phyloP scores from a whole-genome alignment of 2,888 invertebrate species.

The Axea sp. region DNA sequence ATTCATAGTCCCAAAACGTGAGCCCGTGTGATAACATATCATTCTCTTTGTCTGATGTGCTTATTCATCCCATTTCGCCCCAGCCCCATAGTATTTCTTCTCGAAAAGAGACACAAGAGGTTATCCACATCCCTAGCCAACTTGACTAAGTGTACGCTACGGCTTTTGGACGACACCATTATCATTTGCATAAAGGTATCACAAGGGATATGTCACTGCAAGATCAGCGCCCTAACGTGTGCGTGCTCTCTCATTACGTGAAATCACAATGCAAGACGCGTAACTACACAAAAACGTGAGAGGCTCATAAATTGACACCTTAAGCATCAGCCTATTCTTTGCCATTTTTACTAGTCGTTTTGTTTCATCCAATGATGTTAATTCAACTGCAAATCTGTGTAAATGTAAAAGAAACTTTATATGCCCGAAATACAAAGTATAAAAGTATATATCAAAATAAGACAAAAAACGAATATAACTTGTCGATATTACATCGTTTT shows the following conservation, averaged over 20 bases:
- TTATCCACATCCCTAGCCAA: conserved; percentile 64
- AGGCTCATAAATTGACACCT: conserved; percentile 74
- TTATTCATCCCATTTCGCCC: conserved; percentile 50
- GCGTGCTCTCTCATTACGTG: conserved; percentile 75
- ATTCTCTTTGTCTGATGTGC: conserved; percentile 58
- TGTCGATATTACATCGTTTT: too few relatives aligned
- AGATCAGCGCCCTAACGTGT: conserved; percentile 65
- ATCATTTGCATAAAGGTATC: conserved; percentile 70
- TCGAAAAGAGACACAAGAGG: conserved; percentile 57
- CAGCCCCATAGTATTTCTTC: conserved; percentile 59
- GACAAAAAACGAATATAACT: too few relatives aligned
- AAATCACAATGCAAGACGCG: conserved; percentile 72
- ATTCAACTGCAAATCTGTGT: too few relatives aligned
- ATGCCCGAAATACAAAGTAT: too few relatives aligned
- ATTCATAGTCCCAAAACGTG: conserved; percentile 56
- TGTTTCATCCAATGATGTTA: conserved; percentile 26
- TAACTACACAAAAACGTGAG: conserved; percentile 75
- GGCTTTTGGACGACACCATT: conserved; percentile 67
- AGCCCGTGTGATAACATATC: conserved; percentile 42
- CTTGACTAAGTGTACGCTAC: conserved; percentile 64
- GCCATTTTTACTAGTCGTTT: conserved; percentile 15
- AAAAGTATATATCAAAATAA: too few relatives aligned
- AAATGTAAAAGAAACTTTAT: too few relatives aligned
- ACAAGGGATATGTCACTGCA: conserved; percentile 51
- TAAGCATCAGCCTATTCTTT: conserved; percentile 64